These are phyloP conservation scores for Xerus rutilus DNA, from an alignment of 2,797 vertebrate species.

Conservation along the genomic window DNA sequence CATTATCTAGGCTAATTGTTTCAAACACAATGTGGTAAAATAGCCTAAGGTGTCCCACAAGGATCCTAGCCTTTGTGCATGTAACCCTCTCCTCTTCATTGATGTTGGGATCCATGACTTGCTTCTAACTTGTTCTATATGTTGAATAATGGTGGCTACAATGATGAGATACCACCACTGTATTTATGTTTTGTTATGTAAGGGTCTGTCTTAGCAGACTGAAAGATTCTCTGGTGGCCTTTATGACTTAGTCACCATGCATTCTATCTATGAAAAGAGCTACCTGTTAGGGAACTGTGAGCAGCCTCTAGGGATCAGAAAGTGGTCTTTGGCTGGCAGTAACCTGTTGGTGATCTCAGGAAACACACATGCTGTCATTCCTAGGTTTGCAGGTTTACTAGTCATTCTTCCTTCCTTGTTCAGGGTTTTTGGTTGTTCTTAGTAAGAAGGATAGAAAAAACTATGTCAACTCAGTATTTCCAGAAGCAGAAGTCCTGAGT, in stretches of 20 bases:
- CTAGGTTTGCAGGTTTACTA: background rate
- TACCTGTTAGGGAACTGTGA: background rate
- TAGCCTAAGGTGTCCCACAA: too few species aligned
- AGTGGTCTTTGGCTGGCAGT: background rate
- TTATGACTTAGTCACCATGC: background rate
- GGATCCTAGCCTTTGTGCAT: background rate
- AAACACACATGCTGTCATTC: background rate
- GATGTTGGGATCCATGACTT: background rate
- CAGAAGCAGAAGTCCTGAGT: background rate
- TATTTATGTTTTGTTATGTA: background rate
- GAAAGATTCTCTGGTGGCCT: background rate
- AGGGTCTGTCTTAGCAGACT: background rate
- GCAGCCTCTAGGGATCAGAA: background rate
- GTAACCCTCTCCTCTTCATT: background rate
- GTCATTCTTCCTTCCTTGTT: background rate
- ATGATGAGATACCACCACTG: background rate
- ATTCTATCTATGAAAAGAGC: background rate
- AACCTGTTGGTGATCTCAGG: background rate
- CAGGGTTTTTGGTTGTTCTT: background rate
- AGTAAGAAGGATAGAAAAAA: background rate
- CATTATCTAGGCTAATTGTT: background rate
- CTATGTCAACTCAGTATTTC: background rate
- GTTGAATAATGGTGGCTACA: background rate
- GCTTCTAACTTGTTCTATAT: background rate
- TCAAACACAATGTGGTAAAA: background rate